Evolutionary conservation across 2,888 invertebrate genomes (phyloP).

Genomic region (Ligdia adustata): DNA sequence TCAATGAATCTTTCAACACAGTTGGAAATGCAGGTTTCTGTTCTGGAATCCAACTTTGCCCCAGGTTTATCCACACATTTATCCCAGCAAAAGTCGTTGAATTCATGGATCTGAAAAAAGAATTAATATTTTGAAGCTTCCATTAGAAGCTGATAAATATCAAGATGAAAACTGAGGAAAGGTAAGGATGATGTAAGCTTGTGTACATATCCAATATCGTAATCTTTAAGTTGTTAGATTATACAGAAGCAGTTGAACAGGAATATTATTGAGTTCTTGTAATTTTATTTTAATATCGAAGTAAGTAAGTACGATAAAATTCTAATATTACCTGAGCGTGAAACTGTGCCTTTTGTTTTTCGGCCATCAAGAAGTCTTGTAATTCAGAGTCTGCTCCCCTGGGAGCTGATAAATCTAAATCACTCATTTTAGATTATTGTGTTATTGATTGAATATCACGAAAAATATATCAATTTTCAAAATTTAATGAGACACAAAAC

Average conservation of each 20-base stretch:
- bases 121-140: slow-evolving; percentile 1
- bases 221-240: too few relatives aligned
- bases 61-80: slow-evolving; percentile 96
- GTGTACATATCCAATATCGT: slow-evolving; percentile 12
- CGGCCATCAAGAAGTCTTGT: slow-evolving; percentile 92
- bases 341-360: slow-evolving; percentile 95
- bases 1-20: slow-evolving; percentile 98
- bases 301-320: too few relatives aligned
- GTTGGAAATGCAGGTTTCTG: slow-evolving; percentile 95
- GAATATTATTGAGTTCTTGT: too few relatives aligned
- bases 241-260: too few relatives aligned
- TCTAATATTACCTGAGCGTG: slow-evolving; percentile 89
- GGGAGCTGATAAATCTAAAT: slow-evolving; percentile 66
- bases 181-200: slow-evolving; percentile 11
- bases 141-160: neutral
- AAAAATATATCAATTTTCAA: too few relatives aligned
- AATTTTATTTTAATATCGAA: too few relatives aligned
- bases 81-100: slow-evolving; percentile 98
- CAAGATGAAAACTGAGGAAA: neutral
- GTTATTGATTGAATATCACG: too few relatives aligned
- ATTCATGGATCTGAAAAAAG: slow-evolving; percentile 92
- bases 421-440: slow-evolving; percentile 53
- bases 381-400: slow-evolving; percentile 88
- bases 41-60: slow-evolving; percentile 92
- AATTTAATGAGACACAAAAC: neutral